These are phyloP conservation scores for Hystrix brachyura DNA, from an alignment of 2,113 vertebrate genomes.

Conservation along the genomic window DNA sequence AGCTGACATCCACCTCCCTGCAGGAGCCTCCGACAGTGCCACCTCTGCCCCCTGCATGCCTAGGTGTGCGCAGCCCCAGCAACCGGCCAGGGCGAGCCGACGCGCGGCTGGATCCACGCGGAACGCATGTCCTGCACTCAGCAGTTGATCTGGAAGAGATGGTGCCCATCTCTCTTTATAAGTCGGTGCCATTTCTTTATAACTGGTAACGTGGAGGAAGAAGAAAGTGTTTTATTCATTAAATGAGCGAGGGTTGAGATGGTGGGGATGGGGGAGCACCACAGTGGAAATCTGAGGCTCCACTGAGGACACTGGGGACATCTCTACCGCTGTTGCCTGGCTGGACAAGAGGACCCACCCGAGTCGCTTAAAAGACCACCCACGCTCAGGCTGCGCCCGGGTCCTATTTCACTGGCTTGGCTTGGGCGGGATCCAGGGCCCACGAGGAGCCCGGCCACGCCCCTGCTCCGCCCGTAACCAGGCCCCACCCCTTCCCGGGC, in stretches of 20 bases:
- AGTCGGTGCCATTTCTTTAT: background rate
- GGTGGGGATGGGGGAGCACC: too few species aligned
- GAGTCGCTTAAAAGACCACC: background rate
- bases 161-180: too few species aligned
- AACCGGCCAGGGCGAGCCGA: background rate
- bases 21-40: too few species aligned
- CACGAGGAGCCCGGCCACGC: too few species aligned
- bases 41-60: background rate
- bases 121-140: background rate
- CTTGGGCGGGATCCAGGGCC: too few species aligned
- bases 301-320: accelerated
- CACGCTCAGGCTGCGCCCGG: accelerated
- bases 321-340: background rate
- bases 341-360: accelerated
- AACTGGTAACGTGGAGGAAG: background rate
- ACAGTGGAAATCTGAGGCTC: too few species aligned
- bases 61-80: background rate
- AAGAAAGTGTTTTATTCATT: background rate
- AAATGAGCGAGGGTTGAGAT: background rate
- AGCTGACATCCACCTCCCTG: too few species aligned
- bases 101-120: too few species aligned
- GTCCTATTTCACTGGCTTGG: background rate
- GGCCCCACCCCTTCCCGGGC: too few species aligned
- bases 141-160: background rate
- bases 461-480: too few species aligned